phyloP scores from a whole-genome alignment of 2,113 vertebrate genomes.

The Setophaga coronata region DNA sequence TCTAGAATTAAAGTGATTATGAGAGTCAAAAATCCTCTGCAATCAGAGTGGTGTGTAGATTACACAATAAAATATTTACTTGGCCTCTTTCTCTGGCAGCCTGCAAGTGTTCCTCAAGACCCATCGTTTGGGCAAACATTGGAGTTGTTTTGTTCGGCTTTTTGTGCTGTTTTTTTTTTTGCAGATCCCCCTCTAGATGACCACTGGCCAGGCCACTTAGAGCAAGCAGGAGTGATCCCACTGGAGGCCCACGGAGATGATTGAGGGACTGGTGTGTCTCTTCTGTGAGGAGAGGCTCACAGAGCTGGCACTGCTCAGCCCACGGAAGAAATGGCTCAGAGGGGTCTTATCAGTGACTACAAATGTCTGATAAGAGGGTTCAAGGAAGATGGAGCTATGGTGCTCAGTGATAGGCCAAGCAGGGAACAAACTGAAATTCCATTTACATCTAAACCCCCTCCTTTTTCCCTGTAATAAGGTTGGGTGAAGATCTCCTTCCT shows the following conservation, averaged over 20 bases:
- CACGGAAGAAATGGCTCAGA: neutral
- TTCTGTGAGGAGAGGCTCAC: neutral
- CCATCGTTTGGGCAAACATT: rapidly evolving
- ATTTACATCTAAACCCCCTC: neutral
- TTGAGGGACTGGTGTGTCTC: neutral
- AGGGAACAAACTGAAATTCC: neutral
- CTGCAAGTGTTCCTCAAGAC: neutral
- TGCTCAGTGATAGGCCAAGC: neutral
- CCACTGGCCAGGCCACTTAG: neutral
- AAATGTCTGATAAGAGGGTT: neutral
- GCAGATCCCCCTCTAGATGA: neutral
- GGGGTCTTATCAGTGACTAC: neutral
- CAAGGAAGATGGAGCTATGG: neutral
- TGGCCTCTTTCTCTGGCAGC: neutral
- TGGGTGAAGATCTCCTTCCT: neutral
- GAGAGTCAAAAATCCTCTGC: neutral
- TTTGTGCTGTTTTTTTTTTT: neutral
- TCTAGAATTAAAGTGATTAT: neutral
- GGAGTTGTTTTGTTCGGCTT: neutral
- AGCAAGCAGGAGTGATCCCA: neutral
- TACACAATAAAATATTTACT: neutral
- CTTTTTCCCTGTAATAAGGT: neutral
- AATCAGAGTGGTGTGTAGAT: neutral
- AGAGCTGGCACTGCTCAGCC: neutral
- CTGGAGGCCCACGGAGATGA: rapidly evolving